Evolutionary conservation across 2,113 vertebrate genomes (phyloP), one percentile per base, ranked within the genome.

Genomic region (Nipponia nippon): DNA sequence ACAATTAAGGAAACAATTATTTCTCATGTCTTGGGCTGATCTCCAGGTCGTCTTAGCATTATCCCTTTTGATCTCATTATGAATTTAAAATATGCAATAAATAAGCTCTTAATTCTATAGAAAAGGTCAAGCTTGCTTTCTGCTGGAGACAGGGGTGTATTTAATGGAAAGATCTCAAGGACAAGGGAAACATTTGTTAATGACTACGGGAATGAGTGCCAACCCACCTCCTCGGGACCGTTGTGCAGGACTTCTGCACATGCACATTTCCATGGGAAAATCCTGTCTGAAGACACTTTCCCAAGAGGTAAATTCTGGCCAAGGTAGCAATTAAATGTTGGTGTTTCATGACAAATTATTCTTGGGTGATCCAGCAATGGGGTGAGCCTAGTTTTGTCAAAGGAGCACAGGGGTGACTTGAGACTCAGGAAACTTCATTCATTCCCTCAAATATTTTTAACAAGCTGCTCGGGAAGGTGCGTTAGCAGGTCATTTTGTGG

Each of bases 1-100:
- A 70, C 89, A 93, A 95, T 94, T 94, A 97, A 73, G 88, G 97
- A 84, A 95, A 96, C 90, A 96, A 97, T 97, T 97, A 76, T 80
- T 76, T 87, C 67, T 29, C 84, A 2, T 95, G 96, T 97, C 89
- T 90, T 14, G 85, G 75, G 79, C 94, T 91, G 93, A 83, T 87
- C 85, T 90, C 76, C 3, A 72, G 96, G 95, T 95, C 90, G 61
- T 63, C 52, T 12, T 23, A 55, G 89, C 90, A 56, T 94, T 96
- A 79, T 95, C 90, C 52, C 80, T 96, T 95, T 49, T 96, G 92
- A 97, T 96, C 96, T 96, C 93, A 70, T 97, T 94, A 96, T 77
- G 79, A 90, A 90, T 94, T 95, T 95, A 76, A 97, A 97, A 94
- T 89, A 95, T 36, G 78, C 55, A 53, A 93, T 88, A 76, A 96